Conservation (phyloP, 2,113 vertebrate species). For the Siphamia tubifer region DNA sequence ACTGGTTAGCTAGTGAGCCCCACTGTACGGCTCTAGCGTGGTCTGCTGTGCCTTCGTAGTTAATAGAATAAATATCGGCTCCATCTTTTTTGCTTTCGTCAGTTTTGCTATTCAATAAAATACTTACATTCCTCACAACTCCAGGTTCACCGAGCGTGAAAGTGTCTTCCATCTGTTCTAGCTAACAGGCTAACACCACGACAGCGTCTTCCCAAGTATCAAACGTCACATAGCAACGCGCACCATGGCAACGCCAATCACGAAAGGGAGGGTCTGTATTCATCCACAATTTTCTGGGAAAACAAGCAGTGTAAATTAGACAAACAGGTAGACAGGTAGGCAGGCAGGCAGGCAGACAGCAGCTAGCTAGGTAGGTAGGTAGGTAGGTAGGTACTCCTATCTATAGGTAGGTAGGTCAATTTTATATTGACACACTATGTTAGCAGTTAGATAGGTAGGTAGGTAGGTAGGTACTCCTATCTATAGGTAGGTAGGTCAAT, state of each 20-base stretch:
- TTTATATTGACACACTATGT: too few relatives aligned
- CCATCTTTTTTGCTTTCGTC: not conserved
- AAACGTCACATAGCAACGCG: constrained; percentile 74
- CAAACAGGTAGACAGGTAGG: too few relatives aligned
- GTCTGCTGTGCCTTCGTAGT: not conserved
- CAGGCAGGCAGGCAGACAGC: too few relatives aligned
- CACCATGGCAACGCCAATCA: constrained; percentile 65
- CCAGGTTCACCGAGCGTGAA: constrained; percentile 72
- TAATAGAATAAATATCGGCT: too few relatives aligned
- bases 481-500: too few relatives aligned
- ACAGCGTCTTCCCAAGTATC: constrained; percentile 72
- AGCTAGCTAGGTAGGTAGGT: too few relatives aligned
- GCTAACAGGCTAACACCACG: not conserved
- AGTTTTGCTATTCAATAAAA: not conserved
- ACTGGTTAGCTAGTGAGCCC: too few relatives aligned
- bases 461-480: too few relatives aligned
- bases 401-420: too few relatives aligned
- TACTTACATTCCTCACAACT: constrained; percentile 70
- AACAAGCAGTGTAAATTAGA: too few relatives aligned
- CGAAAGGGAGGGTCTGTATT: not conserved
- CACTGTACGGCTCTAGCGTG: not conserved
- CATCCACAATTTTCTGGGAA: not conserved
- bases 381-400: too few relatives aligned
- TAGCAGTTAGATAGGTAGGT: too few relatives aligned
- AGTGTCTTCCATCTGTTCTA: constrained; percentile 81